A percentile compares a stretch with the other conserved stretches of the same genome.
Evolutionary conservation across 2,888 invertebrate genomes (phyloP).

Genomic region (Rotaria magnacalcarata): DNA sequence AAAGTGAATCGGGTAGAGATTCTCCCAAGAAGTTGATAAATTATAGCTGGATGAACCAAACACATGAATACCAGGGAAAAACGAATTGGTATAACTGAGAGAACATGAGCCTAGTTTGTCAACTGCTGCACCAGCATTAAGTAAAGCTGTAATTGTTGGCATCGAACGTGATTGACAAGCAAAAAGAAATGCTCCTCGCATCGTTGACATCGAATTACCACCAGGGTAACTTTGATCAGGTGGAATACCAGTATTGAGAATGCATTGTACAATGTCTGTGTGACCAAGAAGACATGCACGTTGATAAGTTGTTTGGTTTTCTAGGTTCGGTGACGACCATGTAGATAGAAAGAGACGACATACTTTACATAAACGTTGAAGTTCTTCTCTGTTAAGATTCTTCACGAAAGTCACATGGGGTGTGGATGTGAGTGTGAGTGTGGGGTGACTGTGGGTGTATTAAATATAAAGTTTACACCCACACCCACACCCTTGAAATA

Average conservation of each 20-base stretch:
- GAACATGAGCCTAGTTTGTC: background rate
- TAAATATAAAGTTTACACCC: too few relatives aligned
- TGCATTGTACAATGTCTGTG: background rate
- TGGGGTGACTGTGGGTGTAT: too few relatives aligned
- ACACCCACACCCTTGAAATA: too few relatives aligned
- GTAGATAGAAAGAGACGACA: background rate
- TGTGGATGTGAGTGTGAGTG: too few relatives aligned
- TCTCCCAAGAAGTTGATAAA: background rate
- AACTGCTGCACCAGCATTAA: background rate
- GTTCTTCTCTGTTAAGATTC: background rate
- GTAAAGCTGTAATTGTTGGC: background rate
- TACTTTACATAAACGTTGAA: background rate
- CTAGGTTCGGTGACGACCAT: background rate
- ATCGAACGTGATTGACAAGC: constrained; percentile 2
- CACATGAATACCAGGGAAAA: background rate
- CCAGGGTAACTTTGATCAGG: background rate
- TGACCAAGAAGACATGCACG: constrained; percentile 15
- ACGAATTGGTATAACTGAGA: background rate
- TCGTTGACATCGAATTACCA: background rate
- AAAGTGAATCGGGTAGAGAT: background rate
- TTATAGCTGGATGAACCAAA: background rate
- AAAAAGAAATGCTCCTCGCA: background rate
- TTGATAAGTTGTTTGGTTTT: background rate
- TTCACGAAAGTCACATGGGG: background rate
- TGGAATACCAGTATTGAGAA: background rate